These are phyloP conservation scores for Agonopterix arenella DNA, from an alignment of 2,888 invertebrate genomes.

Conservation along the genomic window DNA sequence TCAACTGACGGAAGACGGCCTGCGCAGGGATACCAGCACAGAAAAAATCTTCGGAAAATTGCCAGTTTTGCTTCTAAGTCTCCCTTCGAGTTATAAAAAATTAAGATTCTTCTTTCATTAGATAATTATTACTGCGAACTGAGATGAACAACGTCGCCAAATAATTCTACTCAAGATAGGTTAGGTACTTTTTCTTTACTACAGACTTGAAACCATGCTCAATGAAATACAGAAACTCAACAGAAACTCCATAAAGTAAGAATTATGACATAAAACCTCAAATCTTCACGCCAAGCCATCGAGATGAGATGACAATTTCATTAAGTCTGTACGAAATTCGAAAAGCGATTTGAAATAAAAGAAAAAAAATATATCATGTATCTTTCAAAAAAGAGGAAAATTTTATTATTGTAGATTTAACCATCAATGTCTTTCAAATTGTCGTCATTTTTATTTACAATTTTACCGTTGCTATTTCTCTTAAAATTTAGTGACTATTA, in stretches of 20 bases:
- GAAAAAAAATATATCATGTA: conserved; percentile 61
- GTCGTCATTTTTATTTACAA: conserved; percentile 68
- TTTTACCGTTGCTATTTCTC: conserved; percentile 66
- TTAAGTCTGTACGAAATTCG: conserved; percentile 57
- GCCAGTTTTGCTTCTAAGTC: conserved; percentile 12
- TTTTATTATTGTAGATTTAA: conserved; percentile 73
- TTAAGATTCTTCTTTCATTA: no score
- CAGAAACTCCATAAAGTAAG: no score
- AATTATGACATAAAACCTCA: conserved; percentile 17
- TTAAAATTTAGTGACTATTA: conserved; percentile 65
- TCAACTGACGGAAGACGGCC: conserved; percentile 28
- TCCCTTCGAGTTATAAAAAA: neutral
- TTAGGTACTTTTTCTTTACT: no score
- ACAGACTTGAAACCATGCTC: no score
- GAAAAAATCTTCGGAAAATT: conserved; percentile 21
- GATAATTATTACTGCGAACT: no score
- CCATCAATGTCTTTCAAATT: conserved; percentile 71
- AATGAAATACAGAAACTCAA: no score
- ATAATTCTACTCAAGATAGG: no score
- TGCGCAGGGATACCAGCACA: conserved; percentile 23
- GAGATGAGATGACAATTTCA: conserved; percentile 65
- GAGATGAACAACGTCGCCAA: no score
- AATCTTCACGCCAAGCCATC: conserved; percentile 43
- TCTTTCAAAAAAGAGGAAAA: conserved; percentile 72
- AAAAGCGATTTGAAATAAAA: conserved; percentile 67